A percentile compares a stretch with the other conserved stretches of the same genome.
These are phyloP conservation scores for Chymomyza caudatula DNA, from an alignment of 2,888 invertebrate genomes.

Conservation along the genomic window DNA sequence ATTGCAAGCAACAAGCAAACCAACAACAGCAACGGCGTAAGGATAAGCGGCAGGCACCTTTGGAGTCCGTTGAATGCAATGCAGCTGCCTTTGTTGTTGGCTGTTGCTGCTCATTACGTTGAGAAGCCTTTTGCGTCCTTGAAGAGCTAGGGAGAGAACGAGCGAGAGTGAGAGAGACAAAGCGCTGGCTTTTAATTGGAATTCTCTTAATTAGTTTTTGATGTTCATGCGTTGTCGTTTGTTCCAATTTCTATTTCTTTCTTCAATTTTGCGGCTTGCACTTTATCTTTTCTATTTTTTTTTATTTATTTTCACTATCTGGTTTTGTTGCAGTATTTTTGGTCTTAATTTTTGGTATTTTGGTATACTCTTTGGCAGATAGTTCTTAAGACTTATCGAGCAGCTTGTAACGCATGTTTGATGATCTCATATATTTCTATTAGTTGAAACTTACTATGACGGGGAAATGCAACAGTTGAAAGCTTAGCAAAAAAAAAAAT, in stretches of 20 bases:
- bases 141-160: neutral
- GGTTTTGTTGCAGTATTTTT: constrained; percentile 9
- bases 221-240: constrained; percentile 22
- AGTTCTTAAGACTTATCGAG: too few relatives aligned
- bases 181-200: constrained; percentile 29
- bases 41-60: neutral
- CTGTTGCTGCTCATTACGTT: neutral
- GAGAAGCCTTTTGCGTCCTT: neutral
- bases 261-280: neutral
- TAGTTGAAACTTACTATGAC: too few relatives aligned
- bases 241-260: neutral
- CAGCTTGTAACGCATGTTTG: too few relatives aligned
- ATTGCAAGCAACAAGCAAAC: neutral
- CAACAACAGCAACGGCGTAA: neutral
- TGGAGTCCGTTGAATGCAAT: neutral
- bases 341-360: neutral
- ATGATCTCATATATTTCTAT: too few relatives aligned
- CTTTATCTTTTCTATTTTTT: constrained; percentile 6
- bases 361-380: too few relatives aligned
- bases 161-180: neutral
- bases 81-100: constrained; percentile 5
- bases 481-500: too few relatives aligned
- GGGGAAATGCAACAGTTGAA: too few relatives aligned
- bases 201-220: constrained; percentile 56
- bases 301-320: neutral